Evolutionary conservation across 2,888 invertebrate species (phyloP), one percentile per base, ranked within the genome.

Genomic region (Nemotelus pantherinus): DNA sequence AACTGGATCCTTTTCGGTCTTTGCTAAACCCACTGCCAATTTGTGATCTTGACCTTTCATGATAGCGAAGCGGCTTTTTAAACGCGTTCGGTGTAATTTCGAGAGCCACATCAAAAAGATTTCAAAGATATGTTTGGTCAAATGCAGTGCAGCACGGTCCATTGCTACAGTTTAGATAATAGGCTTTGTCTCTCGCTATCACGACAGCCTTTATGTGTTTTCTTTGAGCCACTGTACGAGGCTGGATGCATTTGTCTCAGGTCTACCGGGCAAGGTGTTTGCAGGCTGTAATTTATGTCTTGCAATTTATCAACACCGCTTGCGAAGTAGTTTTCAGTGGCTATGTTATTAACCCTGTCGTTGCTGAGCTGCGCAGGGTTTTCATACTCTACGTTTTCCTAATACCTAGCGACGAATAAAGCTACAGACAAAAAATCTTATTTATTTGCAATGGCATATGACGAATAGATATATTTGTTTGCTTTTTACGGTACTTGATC

Each of bases 261-360:
- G 44, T 74, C 43, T 60, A 63, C 74, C 48, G 60, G 63, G 41
- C 74, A 74, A 60, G 74, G 60, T 63, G 63, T 74, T 48, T n/a
- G 74, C 53, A 53, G 2, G 25, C 10, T 39, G 48, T 45, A 60
- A 74, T 74, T 74, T 74, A 74, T 74, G 74, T 50, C 45, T 47
- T 74, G 74, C 74, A 74, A 74, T 74, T 63, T 74, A 74, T 74
- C 74, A 74, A 47, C 74, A 74, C 50, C 47, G 25, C 63, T 60
- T 60, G 60, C 63, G n/a, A n/a, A 39, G 67, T 48, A 41, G 41
- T 39, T 25, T 60, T 60, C 1, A 3, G 43, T 67, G 5, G 47
- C 39, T 47, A 9, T 48, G 47, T 48, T 67, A 2, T 67, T 67
- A 67, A 67, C 67, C 67, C 67, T 47, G 67, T 39, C 3, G 3